These are phyloP conservation scores for Doris montereyensis DNA, from an alignment of 2,888 invertebrate genomes.

Conservation along the genomic window DNA sequence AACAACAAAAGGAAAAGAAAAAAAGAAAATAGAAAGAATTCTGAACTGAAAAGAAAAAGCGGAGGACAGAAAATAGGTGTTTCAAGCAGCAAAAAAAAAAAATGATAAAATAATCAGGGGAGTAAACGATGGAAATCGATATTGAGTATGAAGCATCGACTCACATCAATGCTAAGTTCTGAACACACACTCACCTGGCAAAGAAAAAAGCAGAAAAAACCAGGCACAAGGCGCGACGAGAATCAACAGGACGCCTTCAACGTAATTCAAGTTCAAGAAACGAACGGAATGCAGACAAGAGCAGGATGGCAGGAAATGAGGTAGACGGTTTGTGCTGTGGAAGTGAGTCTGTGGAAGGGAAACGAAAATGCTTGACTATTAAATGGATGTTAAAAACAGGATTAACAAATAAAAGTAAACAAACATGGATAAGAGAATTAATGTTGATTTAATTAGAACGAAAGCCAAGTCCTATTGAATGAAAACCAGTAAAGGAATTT, in stretches of 20 bases:
- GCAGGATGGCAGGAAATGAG: constrained; percentile 91
- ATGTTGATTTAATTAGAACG: too few relatives aligned
- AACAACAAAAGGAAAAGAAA: too few relatives aligned
- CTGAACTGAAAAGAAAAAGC: too few relatives aligned
- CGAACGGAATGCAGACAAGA: constrained; percentile 92
- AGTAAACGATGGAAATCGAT: too few relatives aligned
- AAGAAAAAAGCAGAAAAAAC: constrained; percentile 93
- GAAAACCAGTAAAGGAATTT: too few relatives aligned
- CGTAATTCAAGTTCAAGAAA: constrained; percentile 74
- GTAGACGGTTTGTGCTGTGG: constrained; percentile 95
- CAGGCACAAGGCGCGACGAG: constrained; percentile 96
- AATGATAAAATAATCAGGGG: neutral
- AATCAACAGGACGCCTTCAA: constrained; percentile 91
- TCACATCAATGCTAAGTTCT: neutral
- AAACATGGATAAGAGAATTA: too few relatives aligned
- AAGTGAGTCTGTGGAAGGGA: constrained; percentile 83
- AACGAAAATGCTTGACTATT: neutral
- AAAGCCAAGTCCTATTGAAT: too few relatives aligned
- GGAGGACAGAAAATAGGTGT: too few relatives aligned
- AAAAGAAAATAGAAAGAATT: too few relatives aligned
- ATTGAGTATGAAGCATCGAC: too few relatives aligned
- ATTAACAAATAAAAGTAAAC: too few relatives aligned
- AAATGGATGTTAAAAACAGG: too few relatives aligned
- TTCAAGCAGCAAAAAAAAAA: neutral
- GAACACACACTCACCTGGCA: neutral